phyloP scores from a whole-genome alignment of 1,140 invertebrate genomes.

The honey bee (Apis mellifera) region DNA sequence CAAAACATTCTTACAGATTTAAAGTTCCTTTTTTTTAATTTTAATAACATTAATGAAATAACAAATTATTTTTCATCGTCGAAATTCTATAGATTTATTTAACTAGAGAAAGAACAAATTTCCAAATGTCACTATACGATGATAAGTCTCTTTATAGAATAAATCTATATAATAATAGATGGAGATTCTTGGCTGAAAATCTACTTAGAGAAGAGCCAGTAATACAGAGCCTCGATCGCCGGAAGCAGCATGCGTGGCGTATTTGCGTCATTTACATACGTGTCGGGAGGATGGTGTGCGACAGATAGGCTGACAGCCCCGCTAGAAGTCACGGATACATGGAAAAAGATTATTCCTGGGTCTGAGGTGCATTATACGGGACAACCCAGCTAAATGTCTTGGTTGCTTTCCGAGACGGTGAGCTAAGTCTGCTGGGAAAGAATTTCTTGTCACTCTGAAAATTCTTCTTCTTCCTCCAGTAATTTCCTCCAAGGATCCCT shows the following conservation, averaged over 20 bases:
- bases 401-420: background rate
- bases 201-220: constrained; percentile 45
- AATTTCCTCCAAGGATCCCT: constrained; percentile 8
- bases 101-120: background rate
- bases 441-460: constrained; percentile 11
- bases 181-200: constrained; percentile 36
- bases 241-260: constrained; percentile 4
- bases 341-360: constrained; percentile 44
- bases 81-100: no score
- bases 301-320: constrained; percentile 52
- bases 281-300: constrained; percentile 20
- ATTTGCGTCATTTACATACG: constrained; percentile 59
- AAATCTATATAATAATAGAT: constrained; percentile 46
- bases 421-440: background rate
- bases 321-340: constrained; percentile 40
- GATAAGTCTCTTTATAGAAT: background rate
- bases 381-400: constrained; percentile 32
- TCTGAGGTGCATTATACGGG: constrained; percentile 20
- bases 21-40: no score
- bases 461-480: constrained; percentile 4
- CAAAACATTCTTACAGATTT: no score
- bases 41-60: no score
- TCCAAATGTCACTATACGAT: background rate
- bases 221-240: constrained; percentile 36
- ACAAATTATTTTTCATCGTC: no score